These are phyloP conservation scores for Lophura nycthemera DNA, from an alignment of 2,113 vertebrate species.

Conservation along the genomic window DNA sequence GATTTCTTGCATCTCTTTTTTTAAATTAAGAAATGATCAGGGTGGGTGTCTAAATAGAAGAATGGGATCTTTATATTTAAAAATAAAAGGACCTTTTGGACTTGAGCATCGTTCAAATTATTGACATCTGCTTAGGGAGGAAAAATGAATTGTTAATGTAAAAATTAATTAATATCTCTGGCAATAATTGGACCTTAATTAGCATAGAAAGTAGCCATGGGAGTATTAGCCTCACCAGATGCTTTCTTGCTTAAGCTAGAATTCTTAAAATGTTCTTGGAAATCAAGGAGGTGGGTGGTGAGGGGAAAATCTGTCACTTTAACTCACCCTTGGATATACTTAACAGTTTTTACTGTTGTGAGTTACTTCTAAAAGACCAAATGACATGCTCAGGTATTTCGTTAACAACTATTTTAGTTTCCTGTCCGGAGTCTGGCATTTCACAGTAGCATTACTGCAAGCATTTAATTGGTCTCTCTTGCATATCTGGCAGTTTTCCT, in stretches of 20 bases:
- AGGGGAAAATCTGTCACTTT: neutral
- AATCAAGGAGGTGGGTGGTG: accelerated
- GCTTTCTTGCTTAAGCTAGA: neutral
- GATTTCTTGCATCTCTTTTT: neutral
- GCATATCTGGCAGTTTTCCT: neutral
- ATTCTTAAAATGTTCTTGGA: constrained; percentile 15
- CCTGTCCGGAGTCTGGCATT: neutral
- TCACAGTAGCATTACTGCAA: neutral
- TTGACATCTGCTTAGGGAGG: neutral
- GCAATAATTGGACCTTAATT: neutral
- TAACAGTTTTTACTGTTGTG: neutral
- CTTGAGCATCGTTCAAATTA: neutral
- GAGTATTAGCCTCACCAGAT: neutral
- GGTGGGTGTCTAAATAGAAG: neutral
- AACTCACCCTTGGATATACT: neutral
- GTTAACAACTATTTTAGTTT: constrained; percentile 33
- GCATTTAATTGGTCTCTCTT: constrained; percentile 22
- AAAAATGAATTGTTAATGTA: neutral
- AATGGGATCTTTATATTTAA: neutral
- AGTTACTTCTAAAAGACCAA: neutral
- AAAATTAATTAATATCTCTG: neutral
- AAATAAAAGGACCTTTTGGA: neutral
- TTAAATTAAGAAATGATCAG: neutral
- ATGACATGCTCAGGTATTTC: constrained; percentile 12
- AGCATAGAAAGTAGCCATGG: neutral